Percentiles rank a stretch among this genome's conserved stretches.
Conservation (phyloP, 2,888 invertebrate species). For the Dexiosoma caninum region DNA sequence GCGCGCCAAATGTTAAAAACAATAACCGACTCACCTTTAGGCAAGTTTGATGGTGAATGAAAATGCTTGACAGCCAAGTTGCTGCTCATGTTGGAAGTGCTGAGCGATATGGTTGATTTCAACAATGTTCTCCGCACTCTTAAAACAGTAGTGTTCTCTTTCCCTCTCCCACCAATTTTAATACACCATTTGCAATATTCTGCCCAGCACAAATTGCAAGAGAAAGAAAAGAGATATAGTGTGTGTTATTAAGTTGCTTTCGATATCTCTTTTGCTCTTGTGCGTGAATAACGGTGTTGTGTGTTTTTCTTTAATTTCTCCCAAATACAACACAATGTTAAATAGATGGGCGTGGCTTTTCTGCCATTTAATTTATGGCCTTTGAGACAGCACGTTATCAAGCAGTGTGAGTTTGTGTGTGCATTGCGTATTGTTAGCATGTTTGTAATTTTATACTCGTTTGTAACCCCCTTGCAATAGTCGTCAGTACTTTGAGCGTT, state of each 20-base stretch:
- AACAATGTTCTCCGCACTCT: background rate
- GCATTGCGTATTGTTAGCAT: constrained; percentile 14
- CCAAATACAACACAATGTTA: constrained; percentile 34
- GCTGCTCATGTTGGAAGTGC: constrained; percentile 49
- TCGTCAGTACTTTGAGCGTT: constrained; percentile 11
- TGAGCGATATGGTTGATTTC: constrained; percentile 39
- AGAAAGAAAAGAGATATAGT: background rate
- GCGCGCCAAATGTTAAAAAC: constrained; percentile 39
- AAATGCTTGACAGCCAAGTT: constrained; percentile 53
- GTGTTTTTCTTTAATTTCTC: background rate
- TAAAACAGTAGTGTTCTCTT: background rate
- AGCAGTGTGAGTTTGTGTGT: background rate
- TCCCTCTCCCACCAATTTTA: background rate
- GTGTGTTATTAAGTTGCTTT: too few relatives aligned
- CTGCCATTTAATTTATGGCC: constrained; percentile 55
- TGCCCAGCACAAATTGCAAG: background rate
- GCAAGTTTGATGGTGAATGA: constrained; percentile 64
- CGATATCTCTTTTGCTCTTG: constrained; percentile 13
- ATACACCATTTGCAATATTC: background rate
- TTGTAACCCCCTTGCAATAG: constrained; percentile 25
- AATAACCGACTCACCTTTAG: constrained; percentile 61
- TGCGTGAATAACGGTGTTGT: background rate
- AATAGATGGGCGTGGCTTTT: constrained; percentile 38
- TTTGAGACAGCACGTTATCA: background rate
- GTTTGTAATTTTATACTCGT: constrained; percentile 30